Percentiles rank a stretch among this genome's conserved stretches.
Conservation (phyloP, 2,888 invertebrate genomes). For the Shargacucullia verbasci region DNA sequence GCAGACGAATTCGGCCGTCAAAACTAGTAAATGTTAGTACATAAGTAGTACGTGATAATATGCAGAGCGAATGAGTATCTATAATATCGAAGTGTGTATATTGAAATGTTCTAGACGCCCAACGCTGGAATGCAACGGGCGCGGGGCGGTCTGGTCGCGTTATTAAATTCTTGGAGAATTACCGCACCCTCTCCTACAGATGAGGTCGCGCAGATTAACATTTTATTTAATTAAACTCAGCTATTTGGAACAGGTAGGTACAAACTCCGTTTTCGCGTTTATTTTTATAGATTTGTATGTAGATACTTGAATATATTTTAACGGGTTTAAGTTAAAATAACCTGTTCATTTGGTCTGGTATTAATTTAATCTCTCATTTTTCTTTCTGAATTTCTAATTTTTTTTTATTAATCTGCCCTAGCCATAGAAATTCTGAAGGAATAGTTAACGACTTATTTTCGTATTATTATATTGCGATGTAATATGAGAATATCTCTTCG, state of each 20-base stretch:
- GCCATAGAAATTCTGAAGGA: too few relatives aligned
- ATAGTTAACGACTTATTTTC: too few relatives aligned
- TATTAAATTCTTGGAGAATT: slow-evolving; percentile 80
- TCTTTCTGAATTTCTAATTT: too few relatives aligned
- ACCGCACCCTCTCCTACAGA: slow-evolving; percentile 44
- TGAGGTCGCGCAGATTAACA: slow-evolving; percentile 49
- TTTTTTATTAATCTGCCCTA: too few relatives aligned
- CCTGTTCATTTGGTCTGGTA: too few relatives aligned
- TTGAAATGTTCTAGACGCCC: slow-evolving; percentile 29
- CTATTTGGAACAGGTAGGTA: slow-evolving; percentile 1
- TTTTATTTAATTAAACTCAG: slow-evolving; percentile 48
- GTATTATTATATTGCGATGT: too few relatives aligned
- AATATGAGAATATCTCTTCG: too few relatives aligned
- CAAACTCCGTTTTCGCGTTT: neutral
- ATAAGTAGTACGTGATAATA: slow-evolving; percentile 48
- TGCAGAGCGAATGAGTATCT: slow-evolving; percentile 17
- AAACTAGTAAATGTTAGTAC: slow-evolving; percentile 6
- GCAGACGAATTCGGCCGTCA: neutral
- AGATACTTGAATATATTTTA: too few relatives aligned
- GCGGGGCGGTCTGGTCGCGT: slow-evolving; percentile 52
- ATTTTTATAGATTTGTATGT: neutral
- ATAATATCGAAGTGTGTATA: slow-evolving; percentile 16
- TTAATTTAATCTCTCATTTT: too few relatives aligned
- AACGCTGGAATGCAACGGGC: slow-evolving; percentile 61
- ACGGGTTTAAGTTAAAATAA: too few relatives aligned